A percentile compares a stretch with the other conserved stretches of the same genome.
Conservation (phyloP, 2,888 invertebrate genomes). For the Hedya salicella region DNA sequence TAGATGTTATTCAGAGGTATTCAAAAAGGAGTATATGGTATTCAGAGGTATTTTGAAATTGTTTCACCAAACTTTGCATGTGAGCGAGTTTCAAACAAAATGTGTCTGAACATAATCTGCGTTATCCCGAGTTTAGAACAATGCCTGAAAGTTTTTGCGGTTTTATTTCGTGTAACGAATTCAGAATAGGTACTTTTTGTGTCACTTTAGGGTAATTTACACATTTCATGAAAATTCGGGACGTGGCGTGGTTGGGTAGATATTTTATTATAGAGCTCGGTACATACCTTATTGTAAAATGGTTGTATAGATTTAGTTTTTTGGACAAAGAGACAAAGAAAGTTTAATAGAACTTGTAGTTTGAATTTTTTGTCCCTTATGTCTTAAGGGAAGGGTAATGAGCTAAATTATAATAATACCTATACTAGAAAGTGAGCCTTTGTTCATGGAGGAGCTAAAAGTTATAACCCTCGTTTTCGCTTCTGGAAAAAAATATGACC, state of each 20-base stretch:
- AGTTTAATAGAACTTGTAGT: no score
- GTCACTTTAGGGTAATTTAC: conserved; percentile 24
- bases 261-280: not conserved
- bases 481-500: no score
- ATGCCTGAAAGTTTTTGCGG: conserved; percentile 25
- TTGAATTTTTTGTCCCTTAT: not conserved
- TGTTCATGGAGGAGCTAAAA: no score
- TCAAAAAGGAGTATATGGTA: no score
- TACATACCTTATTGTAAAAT: not conserved
- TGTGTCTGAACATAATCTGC: conserved; percentile 8
- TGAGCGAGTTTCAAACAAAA: conserved; percentile 9
- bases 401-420: no score
- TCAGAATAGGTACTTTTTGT: conserved; percentile 9
- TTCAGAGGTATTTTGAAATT: conserved; percentile 8
- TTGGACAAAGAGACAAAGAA: no score
- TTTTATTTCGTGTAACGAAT: conserved; percentile 22
- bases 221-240: conserved; percentile 23
- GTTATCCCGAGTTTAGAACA: conserved; percentile 26
- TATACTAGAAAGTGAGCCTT: no score
- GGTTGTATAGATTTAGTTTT: no score
- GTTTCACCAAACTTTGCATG: not conserved
- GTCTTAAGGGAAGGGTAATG: no score
- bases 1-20: no score
- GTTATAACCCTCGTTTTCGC: no score
- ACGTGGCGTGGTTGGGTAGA: no score